Conservation (phyloP, 2,797 vertebrate genomes). For the Labroides dimidiatus region DNA sequence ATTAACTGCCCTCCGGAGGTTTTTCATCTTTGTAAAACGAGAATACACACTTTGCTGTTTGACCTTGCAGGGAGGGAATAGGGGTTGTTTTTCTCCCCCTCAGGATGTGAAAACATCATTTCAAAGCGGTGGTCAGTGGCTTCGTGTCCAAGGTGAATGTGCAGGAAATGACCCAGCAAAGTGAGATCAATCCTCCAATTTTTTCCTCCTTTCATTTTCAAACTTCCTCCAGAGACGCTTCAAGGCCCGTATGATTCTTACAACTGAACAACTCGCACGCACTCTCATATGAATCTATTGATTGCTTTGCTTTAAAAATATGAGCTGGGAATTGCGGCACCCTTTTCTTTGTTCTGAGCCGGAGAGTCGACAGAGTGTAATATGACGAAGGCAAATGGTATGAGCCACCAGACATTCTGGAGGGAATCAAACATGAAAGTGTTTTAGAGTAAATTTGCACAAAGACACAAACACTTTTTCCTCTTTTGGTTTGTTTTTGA, state of each 20-base stretch:
- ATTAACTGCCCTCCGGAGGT: conserved; percentile 67
- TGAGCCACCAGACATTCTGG: conserved; percentile 42
- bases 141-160: conserved; percentile 60
- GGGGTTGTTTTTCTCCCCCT: conserved; percentile 45
- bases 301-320: conserved; percentile 71
- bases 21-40: conserved; percentile 65
- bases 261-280: conserved; percentile 31
- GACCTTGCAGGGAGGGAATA: conserved; percentile 48
- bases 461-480: conserved; percentile 24
- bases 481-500: conserved; percentile 31
- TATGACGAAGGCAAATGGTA: conserved; percentile 52
- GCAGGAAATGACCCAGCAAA: conserved; percentile 61
- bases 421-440: conserved; percentile 51
- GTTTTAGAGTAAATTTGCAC: conserved; percentile 22
- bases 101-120: conserved; percentile 52
- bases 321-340: conserved; percentile 60
- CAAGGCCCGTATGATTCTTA: conserved; percentile 35
- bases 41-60: conserved; percentile 45
- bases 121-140: conserved; percentile 54
- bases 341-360: conserved; percentile 50
- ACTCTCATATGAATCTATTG: conserved; percentile 59
- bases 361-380: conserved; percentile 39
- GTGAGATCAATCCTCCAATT: conserved; percentile 62
- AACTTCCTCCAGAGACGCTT: conserved; percentile 31
- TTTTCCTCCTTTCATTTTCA: conserved; percentile 47